A percentile compares a stretch with the other conserved stretches of the same genome.
Conservation (phyloP, 2,113 vertebrate species). For the Paradisaea rubra region DNA sequence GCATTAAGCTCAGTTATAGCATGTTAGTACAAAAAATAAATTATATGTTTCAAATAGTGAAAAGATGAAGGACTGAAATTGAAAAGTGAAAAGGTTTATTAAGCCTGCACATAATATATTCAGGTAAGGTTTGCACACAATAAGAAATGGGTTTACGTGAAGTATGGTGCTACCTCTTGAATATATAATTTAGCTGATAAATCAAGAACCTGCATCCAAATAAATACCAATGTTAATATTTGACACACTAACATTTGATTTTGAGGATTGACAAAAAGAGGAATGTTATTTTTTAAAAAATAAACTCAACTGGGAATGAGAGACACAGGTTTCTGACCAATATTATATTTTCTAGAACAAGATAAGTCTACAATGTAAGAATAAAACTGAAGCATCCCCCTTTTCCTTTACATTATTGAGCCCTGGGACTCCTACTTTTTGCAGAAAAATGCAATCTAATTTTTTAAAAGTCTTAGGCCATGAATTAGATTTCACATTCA, state of each 20-base stretch:
- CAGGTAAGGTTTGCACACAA: neutral
- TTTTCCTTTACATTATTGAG: neutral
- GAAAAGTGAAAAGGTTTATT: neutral
- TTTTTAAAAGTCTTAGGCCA: neutral
- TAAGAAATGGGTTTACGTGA: neutral
- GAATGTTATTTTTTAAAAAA: neutral
- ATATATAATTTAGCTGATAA: neutral
- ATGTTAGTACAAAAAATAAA: neutral
- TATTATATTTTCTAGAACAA: neutral
- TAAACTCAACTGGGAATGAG: neutral
- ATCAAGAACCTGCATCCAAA: neutral
- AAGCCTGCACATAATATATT: neutral
- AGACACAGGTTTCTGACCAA: neutral
- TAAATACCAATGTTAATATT: neutral
- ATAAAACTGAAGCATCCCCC: fast-evolving
- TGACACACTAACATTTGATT: neutral
- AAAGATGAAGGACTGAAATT: neutral
- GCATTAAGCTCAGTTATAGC: neutral
- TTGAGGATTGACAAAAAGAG: neutral
- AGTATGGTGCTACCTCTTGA: neutral
- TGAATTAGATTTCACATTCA: neutral
- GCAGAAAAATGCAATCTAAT: fast-evolving
- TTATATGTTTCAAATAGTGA: neutral
- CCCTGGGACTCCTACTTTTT: neutral
- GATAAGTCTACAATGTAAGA: neutral